Percentiles rank a stretch among this genome's conserved stretches.
phyloP scores from a whole-genome alignment of 2,113 vertebrate species.

The Pedionomus torquatus region DNA sequence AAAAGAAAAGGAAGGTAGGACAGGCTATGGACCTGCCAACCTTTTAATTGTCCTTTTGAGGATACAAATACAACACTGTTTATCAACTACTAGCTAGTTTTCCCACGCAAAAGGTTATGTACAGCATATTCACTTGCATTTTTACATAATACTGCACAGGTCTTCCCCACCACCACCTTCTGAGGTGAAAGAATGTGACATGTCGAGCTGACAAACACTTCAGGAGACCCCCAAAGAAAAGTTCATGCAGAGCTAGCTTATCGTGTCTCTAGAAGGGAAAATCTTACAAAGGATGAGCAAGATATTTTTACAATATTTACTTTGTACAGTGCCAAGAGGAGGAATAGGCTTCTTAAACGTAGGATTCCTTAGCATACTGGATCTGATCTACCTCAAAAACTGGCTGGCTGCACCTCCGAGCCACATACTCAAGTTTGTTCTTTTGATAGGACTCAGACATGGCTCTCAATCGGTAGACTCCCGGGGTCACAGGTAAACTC shows the following conservation, averaged over 20 bases:
- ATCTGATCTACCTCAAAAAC: constrained; percentile 84
- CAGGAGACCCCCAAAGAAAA: neutral
- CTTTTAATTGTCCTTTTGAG: neutral
- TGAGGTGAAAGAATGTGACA: neutral
- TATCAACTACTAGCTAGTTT: neutral
- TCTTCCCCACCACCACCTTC: neutral
- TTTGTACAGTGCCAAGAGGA: neutral
- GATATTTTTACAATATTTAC: neutral
- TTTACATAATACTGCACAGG: constrained; percentile 16
- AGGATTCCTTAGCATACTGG: constrained; percentile 89
- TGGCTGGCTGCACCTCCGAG: constrained; percentile 82
- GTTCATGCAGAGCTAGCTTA: constrained; percentile 68
- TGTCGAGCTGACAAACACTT: neutral
- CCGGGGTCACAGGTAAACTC: constrained; percentile 20
- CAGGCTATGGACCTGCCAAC: neutral
- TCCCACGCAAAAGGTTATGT: neutral
- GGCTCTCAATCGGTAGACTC: constrained; percentile 77
- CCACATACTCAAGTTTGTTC: constrained; percentile 62
- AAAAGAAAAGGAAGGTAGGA: neutral
- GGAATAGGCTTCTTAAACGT: constrained; percentile 78
- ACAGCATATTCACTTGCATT: neutral
- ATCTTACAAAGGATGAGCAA: neutral
- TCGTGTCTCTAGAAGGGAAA: constrained; percentile 18
- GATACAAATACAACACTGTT: neutral
- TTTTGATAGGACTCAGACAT: constrained; percentile 81